A percentile compares a stretch with the other conserved stretches of the same genome.
These are phyloP conservation scores for Dynastes tityus DNA, from an alignment of 2,888 invertebrate genomes.

Conservation along the genomic window DNA sequence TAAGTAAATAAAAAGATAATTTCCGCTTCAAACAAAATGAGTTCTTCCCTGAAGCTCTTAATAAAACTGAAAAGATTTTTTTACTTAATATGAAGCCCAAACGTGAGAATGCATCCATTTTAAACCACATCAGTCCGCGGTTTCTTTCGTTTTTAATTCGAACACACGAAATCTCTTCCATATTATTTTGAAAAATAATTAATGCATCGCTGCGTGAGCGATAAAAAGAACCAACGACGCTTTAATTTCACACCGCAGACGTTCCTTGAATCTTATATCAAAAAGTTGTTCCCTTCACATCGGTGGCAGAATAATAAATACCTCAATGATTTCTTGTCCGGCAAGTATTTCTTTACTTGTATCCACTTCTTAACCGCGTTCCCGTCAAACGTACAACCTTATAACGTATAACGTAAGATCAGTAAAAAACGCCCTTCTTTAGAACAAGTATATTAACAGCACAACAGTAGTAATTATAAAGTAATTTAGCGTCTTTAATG, in stretches of 20 bases:
- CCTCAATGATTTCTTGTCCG: constrained; percentile 27
- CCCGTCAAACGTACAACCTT: constrained; percentile 4
- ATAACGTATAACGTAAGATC: constrained; percentile 17
- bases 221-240: constrained; percentile 13
- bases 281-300: constrained; percentile 34
- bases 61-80: too few relatives aligned
- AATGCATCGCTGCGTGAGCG: constrained; percentile 10
- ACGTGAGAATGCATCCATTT: too few relatives aligned
- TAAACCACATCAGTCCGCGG: too few relatives aligned
- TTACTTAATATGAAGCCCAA: too few relatives aligned
- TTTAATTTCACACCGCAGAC: constrained; percentile 33
- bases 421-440: constrained; percentile 19
- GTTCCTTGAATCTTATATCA: constrained; percentile 27
- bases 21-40: too few relatives aligned
- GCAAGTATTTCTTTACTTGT: constrained; percentile 33
- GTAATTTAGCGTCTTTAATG: not conserved
- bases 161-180: too few relatives aligned
- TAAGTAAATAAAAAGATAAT: too few relatives aligned
- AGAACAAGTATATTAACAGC: constrained; percentile 26
- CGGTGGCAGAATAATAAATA: constrained; percentile 37
- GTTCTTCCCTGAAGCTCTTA: too few relatives aligned
- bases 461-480: constrained; percentile 12
- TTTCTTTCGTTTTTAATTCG: too few relatives aligned
- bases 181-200: constrained; percentile 17
- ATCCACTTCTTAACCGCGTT: constrained; percentile 1